Conservation (phyloP, 2,888 invertebrate species). For the Tenthredo notha region DNA sequence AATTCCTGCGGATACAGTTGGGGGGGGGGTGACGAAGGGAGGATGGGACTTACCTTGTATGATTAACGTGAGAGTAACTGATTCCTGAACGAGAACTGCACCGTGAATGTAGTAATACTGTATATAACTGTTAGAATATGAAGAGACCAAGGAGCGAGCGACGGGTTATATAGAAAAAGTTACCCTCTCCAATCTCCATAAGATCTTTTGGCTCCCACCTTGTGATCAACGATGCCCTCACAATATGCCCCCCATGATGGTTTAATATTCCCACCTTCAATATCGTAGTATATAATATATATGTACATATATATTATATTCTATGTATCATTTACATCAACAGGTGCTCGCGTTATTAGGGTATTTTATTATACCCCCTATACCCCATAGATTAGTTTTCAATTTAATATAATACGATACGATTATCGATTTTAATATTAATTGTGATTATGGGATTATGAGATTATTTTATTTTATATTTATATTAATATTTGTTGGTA, state of each 20-base stretch:
- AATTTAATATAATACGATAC: not conserved
- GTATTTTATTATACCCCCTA: too few species aligned
- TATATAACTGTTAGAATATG: conserved; percentile 72
- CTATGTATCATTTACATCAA: too few species aligned
- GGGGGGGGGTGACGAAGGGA: too few species aligned
- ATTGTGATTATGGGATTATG: too few species aligned
- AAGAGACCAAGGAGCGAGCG: conserved; percentile 72
- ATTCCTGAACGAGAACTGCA: conserved; percentile 30
- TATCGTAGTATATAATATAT: not conserved
- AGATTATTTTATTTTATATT: too few species aligned
- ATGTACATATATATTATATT: too few species aligned
- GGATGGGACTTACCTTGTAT: conserved; percentile 36
- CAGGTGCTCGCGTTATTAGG: too few species aligned
- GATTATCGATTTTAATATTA: too few species aligned
- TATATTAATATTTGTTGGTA: too few species aligned
- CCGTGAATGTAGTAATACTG: conserved; percentile 61
- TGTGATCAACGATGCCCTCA: conserved; percentile 14
- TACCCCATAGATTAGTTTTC: not conserved
- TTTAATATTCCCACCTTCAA: conserved; percentile 2
- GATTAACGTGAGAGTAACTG: conserved; percentile 25
- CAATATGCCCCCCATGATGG: not conserved
- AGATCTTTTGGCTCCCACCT: conserved; percentile 64
- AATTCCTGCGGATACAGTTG: not conserved
- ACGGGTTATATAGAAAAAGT: conserved; percentile 76
- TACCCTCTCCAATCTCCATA: conserved; percentile 66